phyloP scores from a whole-genome alignment of 1,140 invertebrate species.

The Globodera rostochiensis region DNA sequence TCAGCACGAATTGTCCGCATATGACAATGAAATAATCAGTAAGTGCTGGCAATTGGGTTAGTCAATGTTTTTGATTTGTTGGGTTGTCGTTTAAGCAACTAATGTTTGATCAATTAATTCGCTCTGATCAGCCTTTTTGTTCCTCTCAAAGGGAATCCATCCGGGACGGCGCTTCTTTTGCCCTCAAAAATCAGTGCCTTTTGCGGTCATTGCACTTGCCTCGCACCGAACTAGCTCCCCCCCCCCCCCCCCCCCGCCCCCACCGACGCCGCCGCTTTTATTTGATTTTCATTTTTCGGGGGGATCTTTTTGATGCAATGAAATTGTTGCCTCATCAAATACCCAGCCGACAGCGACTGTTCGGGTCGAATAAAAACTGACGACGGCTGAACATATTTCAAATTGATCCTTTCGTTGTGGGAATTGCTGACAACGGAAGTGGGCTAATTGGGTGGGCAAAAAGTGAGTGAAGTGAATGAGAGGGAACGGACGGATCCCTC shows the following conservation, averaged over 20 bases:
- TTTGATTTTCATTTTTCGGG: neutral
- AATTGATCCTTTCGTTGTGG: neutral
- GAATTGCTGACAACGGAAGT: neutral
- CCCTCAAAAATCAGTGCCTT: neutral
- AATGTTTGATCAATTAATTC: no score
- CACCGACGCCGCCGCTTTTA: slow-evolving; percentile 2
- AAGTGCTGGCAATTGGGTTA: neutral
- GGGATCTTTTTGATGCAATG: neutral
- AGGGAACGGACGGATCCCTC: neutral
- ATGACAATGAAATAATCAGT: slow-evolving; percentile 33
- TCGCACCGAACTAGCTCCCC: no score
- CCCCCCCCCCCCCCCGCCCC: no score
- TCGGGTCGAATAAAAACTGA: neutral
- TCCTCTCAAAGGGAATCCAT: neutral
- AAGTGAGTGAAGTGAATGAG: neutral
- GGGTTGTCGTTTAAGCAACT: no score
- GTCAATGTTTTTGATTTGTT: no score
- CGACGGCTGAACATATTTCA: neutral
- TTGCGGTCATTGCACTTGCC: slow-evolving; percentile 17
- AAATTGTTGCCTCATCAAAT: neutral
- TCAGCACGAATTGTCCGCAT: slow-evolving; percentile 27
- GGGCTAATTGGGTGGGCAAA: slow-evolving; percentile 8
- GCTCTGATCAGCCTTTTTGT: no score
- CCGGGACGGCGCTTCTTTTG: slow-evolving; percentile 7
- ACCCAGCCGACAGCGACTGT: neutral